Evolutionary conservation across 2,113 vertebrate genomes (phyloP).

Genomic region (Phrynosoma blainvillii): DNA sequence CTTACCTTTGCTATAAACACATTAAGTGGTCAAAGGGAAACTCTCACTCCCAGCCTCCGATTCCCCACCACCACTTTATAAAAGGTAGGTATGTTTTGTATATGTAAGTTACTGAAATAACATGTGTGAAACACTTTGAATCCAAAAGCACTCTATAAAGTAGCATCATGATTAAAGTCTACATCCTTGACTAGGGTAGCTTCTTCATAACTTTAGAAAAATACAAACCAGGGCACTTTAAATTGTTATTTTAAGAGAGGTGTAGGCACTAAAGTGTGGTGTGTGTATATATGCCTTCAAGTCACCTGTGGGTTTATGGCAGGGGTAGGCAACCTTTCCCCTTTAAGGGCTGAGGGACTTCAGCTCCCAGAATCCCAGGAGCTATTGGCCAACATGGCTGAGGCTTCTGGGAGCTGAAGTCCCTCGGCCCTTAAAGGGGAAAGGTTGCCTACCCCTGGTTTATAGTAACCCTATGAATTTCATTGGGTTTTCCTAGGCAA

Average conservation of each 20-base stretch:
- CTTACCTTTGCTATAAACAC: neutral
- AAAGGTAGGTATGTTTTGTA: neutral
- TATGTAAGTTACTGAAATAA: neutral
- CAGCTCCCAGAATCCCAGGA: no score
- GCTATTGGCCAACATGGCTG: no score
- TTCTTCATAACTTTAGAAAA: neutral
- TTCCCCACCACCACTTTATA: neutral
- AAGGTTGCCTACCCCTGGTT: no score
- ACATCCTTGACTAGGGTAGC: neutral
- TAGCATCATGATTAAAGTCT: neutral
- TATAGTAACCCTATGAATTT: no score
- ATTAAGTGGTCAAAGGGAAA: neutral
- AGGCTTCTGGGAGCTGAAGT: no score
- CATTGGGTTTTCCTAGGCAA: no score
- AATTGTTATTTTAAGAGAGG: neutral
- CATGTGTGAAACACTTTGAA: neutral
- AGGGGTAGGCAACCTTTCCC: no score
- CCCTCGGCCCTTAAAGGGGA: no score
- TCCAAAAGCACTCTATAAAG: neutral
- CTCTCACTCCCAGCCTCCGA: neutral
- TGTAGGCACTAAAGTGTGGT: neutral
- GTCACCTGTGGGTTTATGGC: no score
- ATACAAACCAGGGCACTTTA: neutral
- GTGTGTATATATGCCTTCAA: no score
- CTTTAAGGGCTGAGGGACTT: no score